A percentile compares a stretch with the other conserved stretches of the same genome.
These are phyloP conservation scores for Cataglyphis altisquamis DNA, from an alignment of 2,888 invertebrate species.

Conservation along the genomic window DNA sequence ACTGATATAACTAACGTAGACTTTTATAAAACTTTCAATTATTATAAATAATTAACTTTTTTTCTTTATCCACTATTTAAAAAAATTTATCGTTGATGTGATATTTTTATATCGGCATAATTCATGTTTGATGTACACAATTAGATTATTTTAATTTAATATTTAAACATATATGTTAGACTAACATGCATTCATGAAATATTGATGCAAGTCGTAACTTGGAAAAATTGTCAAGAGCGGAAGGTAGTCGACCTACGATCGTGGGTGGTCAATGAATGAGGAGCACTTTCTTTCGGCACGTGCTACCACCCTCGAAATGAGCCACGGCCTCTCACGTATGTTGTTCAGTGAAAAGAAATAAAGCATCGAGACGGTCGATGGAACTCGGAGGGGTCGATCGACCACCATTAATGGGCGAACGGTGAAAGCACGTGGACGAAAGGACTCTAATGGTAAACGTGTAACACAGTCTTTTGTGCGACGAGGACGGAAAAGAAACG, in stretches of 20 bases:
- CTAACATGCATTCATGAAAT: not conserved
- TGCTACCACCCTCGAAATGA: slow-evolving; percentile 67
- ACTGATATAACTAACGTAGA: not conserved
- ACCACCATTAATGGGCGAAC: slow-evolving; percentile 78
- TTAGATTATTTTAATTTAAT: not conserved
- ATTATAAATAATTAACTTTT: not conserved
- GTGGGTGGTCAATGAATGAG: slow-evolving; percentile 67
- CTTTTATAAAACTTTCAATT: not conserved
- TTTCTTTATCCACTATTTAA: not conserved
- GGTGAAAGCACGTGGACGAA: slow-evolving; percentile 69
- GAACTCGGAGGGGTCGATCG: slow-evolving; percentile 75
- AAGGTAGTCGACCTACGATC: slow-evolving; percentile 50
- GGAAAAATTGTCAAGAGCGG: slow-evolving; percentile 17
- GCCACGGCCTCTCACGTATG: slow-evolving; percentile 70
- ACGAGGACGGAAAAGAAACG: slow-evolving; percentile 67
- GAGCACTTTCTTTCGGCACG: slow-evolving; percentile 65
- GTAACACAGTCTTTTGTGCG: slow-evolving; percentile 73
- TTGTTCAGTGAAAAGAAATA: slow-evolving; percentile 74
- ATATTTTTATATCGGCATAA: not conserved
- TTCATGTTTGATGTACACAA: not conserved
- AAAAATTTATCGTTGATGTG: not conserved
- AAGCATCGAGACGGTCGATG: slow-evolving; percentile 66
- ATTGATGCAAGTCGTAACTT: not conserved
- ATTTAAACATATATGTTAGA: not conserved
- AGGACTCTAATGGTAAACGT: slow-evolving; percentile 70